Evolutionary conservation across 2,797 vertebrate genomes (phyloP).

Genomic region (Falco novaeseelandiae): DNA sequence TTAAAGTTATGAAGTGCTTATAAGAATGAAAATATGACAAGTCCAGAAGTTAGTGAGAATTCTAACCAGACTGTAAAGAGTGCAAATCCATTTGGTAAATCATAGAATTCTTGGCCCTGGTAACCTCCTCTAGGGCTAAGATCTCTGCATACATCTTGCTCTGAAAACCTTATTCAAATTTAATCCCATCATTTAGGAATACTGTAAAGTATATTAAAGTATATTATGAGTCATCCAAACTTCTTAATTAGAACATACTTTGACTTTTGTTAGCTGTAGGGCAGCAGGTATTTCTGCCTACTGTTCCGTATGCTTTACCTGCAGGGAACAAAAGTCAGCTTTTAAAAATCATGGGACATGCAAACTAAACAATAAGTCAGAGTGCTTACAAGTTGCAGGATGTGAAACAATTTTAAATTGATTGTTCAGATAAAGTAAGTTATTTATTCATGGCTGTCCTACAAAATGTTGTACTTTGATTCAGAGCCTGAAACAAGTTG

Average conservation of each 20-base stretch:
- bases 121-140: not conserved
- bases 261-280: not conserved
- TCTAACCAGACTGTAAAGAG: not conserved
- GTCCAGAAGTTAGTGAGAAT: not conserved
- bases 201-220: not conserved
- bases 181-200: constrained; percentile 33
- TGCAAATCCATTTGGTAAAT: not conserved
- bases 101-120: not conserved
- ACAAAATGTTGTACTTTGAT: not conserved
- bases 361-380: not conserved
- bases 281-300: not conserved
- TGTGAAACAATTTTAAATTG: not conserved
- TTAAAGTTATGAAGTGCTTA: not conserved
- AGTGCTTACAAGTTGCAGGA: not conserved
- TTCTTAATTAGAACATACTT: constrained; percentile 37
- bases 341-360: not conserved
- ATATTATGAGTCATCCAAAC: constrained; percentile 31
- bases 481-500: not conserved
- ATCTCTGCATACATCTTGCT: not conserved
- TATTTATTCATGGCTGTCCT: not conserved
- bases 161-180: constrained; percentile 1
- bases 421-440: not conserved
- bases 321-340: not conserved
- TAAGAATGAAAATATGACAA: not conserved
- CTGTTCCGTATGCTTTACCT: not conserved